Evolutionary conservation across 2,113 vertebrate genomes (phyloP), one percentile per base, ranked within the genome.

Genomic region (Chionis minor): DNA sequence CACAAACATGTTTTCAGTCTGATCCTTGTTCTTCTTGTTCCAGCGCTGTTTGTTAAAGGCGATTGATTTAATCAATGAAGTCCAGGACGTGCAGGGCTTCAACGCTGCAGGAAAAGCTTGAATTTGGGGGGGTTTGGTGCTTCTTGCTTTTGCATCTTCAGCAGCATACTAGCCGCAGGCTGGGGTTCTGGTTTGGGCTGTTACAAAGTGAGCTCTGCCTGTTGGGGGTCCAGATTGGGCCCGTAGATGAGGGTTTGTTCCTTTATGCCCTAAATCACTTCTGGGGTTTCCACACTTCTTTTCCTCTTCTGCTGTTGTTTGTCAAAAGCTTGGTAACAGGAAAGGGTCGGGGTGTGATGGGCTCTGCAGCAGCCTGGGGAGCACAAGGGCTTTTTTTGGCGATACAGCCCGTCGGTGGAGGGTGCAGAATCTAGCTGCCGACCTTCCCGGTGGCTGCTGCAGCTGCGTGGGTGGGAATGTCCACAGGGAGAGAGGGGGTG

Each of bases 191-290:
- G 19, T 86, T 61, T 65, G 73, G 61, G 26, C 32, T 79, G 20
- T 47, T 73, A 19, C 9, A 27, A 24, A 87, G 27, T 63, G 70
- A 81, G 30, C 67, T 88, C 49, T 90, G 62, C 35, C 56, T 0
- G 0, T 1, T 32, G 55, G 2, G 11, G 20, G 9, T 44, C 23
- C 22, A 8, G 19, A 32, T 8, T 40, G 32, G 27, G 15, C 45
- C 12, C 16, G 9, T 9, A 2, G 8, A 9, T 32, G 33, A 54
- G 30, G 26, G 8, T 2, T 22, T 87, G 30, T 69, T 91, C 44
- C 56, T 73, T 81, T 40, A 28, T 4, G 1, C 12, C 9, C 59
- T 72, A 4, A 30, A 23, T 49, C 27, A 21, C 0, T 58, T 87
- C 32, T 22, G 33, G 32, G 12, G 2, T 70, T 92, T 54, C 33